phyloP scores from a whole-genome alignment of 2,888 invertebrate genomes.

The Eilema depressum region DNA sequence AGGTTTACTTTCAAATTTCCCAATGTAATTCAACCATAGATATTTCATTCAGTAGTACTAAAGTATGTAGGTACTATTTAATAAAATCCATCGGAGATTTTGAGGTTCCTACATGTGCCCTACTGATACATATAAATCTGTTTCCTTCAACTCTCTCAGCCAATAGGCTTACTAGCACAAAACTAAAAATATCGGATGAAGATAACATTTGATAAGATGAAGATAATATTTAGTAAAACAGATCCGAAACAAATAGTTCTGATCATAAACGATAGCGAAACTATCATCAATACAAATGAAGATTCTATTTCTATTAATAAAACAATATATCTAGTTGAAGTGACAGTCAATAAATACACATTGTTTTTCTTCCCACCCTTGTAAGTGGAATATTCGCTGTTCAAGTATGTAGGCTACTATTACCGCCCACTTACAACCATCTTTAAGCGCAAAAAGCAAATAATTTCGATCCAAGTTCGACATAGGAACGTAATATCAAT shows the following conservation, averaged over 20 bases:
- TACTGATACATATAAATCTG: too few relatives aligned
- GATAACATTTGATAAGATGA: neutral
- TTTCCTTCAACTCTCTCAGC: too few relatives aligned
- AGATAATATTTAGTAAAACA: neutral
- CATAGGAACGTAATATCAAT: conserved; percentile 73
- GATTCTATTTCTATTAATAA: too few relatives aligned
- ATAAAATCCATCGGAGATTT: conserved; percentile 15
- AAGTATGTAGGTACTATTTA: conserved; percentile 13
- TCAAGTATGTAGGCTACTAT: neutral
- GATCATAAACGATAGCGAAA: too few relatives aligned
- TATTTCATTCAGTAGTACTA: conserved; percentile 24
- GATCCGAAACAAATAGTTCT: neutral
- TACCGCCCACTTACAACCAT: conserved; percentile 36
- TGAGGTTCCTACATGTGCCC: neutral
- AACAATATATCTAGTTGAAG: neutral
- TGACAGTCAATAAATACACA: neutral
- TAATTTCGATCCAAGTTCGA: conserved; percentile 54
- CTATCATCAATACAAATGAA: too few relatives aligned
- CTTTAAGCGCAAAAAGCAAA: conserved; percentile 47
- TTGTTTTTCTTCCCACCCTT: neutral
- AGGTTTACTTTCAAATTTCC: conserved; percentile 54
- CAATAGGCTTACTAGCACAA: too few relatives aligned
- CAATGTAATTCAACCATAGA: conserved; percentile 34
- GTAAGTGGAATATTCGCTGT: neutral
- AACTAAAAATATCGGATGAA: neutral